A percentile compares a stretch with the other conserved stretches of the same genome.
Evolutionary conservation across 2,888 invertebrate species (phyloP).

Genomic region (Napeogenes sylphis): DNA sequence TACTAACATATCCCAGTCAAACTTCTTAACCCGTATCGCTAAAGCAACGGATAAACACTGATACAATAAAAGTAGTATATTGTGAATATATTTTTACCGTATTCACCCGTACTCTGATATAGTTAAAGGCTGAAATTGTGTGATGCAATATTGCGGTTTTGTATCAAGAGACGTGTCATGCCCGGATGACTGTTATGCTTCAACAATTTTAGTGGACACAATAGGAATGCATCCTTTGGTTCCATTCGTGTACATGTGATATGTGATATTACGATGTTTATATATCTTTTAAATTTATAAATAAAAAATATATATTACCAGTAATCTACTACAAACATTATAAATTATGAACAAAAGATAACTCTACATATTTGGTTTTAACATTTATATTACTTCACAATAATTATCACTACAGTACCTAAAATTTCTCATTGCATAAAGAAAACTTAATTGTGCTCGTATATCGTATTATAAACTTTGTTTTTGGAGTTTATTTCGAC

Average conservation of each 20-base stretch:
- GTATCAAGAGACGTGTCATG: conserved; percentile 37
- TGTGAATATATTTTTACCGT: no score
- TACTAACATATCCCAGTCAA: conserved; percentile 19
- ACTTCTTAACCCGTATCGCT: conserved; percentile 19
- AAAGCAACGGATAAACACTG: conserved; percentile 36
- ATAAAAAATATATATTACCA: neutral
- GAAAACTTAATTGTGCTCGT: neutral
- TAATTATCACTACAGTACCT: neutral
- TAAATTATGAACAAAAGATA: no score
- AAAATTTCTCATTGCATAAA: neutral
- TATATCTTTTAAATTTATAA: neutral
- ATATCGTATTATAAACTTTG: conserved; percentile 2
- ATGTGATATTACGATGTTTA: conserved; percentile 10
- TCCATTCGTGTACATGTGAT: conserved; percentile 23
- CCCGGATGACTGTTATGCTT: conserved; percentile 50
- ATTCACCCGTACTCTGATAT: no score
- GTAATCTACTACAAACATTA: no score
- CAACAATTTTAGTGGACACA: conserved; percentile 55
- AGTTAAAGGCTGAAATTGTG: conserved; percentile 14
- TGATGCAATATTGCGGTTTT: conserved; percentile 11
- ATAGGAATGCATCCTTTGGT: conserved; percentile 45
- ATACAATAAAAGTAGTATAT: no score
- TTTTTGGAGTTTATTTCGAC: conserved; percentile 12
- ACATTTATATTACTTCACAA: neutral
- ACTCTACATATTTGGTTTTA: no score